Base-by-base conservation (phyloP, 2,888 invertebrate genomes). In the Scaptomyza tumidula region DNA sequence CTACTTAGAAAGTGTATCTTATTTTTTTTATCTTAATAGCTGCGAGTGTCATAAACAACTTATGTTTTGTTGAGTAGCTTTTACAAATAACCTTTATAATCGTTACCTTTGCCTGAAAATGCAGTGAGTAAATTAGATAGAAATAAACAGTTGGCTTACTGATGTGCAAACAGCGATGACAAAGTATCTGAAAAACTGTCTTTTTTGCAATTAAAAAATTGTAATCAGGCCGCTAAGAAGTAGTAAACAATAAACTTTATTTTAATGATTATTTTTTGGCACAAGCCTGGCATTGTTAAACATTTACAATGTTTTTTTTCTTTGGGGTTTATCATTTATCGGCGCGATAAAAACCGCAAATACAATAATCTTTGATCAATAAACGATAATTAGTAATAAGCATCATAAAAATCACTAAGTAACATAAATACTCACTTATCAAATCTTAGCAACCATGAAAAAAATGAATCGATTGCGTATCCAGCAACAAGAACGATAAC, bases 21-120 rank as follows among this genome's bases (percentile, higher is more conserved):
- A 7, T 13, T 2, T 2, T 3, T 16, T 67, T 85, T 81, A 84
- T 84, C 85, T 76, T 31, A 58, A 70, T 39, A 49, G 29, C 7
- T 50, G 68, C 35, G 62, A 16, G 69, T 67, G 65, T 61, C 53
- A 72, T 86, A 86, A 75, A 80, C 72, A 64, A 81, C 85, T 82
- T 82, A 86, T 81, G 60, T 27, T 55, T 33, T 44, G 56, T 54
- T 44, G 45, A 64, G 79, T 68, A 78, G 76, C 71, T 66, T 78
- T 61, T 63, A 58, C 66, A 78, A 78, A 75, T 57, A 84, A 41
- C 9, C 6, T 13, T 29, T 48, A 44, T 55, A 49, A n/a, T 45
- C 24, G 57, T 65, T 70, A 60, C 71, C 46, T 57, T 33, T 67
- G 66, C 59, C 58, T 63, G 43, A 69, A 65, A 75, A 71, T 88